Evolutionary conservation across 2,113 vertebrate genomes (phyloP).

Genomic region (Lipotes vexillifer): DNA sequence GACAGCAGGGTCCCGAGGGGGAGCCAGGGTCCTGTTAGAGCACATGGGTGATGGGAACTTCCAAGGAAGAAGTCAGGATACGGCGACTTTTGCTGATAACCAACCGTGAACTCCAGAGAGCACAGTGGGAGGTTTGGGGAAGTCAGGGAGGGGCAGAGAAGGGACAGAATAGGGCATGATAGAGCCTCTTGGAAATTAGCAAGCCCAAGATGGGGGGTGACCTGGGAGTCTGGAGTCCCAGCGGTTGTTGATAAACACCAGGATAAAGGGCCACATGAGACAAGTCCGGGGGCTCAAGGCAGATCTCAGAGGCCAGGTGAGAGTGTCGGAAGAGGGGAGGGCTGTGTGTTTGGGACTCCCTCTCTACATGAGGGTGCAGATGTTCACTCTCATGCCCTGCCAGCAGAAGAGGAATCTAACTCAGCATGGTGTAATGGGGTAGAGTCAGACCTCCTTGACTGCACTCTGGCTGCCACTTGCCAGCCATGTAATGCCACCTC

Average conservation of each 20-base stretch:
- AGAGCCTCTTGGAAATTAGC: neutral
- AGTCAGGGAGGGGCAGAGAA: neutral
- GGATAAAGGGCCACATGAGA: neutral
- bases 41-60: neutral
- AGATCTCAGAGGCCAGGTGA: accelerated
- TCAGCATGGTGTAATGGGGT: neutral
- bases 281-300: neutral
- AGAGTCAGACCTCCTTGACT: neutral
- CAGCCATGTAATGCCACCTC: neutral
- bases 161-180: neutral
- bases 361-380: neutral
- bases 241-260: no score
- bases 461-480: neutral
- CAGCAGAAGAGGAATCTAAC: neutral
- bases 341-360: neutral
- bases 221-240: neutral
- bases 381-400: accelerated
- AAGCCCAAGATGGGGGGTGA: no score
- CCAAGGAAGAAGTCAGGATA: neutral
- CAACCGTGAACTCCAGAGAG: neutral
- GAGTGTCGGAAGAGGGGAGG: neutral
- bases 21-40: neutral
- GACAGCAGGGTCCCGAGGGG: neutral
- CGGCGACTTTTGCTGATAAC: neutral
- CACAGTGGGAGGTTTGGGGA: neutral